Evolutionary conservation across 2,888 invertebrate genomes (phyloP), one percentile per base, ranked within the genome.

Genomic region (Cheilosia soror): DNA sequence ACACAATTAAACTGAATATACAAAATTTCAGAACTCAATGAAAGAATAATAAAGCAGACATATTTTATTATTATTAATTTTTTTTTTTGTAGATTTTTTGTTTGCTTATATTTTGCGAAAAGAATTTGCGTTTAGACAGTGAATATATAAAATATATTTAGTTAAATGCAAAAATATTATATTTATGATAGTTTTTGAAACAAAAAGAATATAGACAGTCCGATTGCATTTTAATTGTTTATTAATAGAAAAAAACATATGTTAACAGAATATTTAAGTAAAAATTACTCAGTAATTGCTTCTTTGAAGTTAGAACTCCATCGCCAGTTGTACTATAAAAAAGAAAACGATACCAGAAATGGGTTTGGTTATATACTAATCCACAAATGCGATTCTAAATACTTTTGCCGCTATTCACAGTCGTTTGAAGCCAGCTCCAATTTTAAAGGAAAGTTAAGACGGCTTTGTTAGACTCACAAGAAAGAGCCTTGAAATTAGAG

Each of bases 241-340:
- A 20, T 78, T 37, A 72, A 31, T 55, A 89, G 89, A 89, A 88
- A 71, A 58, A 87, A 87, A 84, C 87, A 87, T 88, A 83, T 87
- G 69, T 84, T 77, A 87, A 81, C 83, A 86, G 79, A 77, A 87
- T 80, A 83, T 87, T 86, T 58, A 84, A 81, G 78, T 69, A 73
- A 87, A 85, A 51, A 92, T 92, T 92, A 92, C 92, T 92, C 95
- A 94, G 96, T 96, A 94, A 97, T 96, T 94, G 97, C 97, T 95
- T 97, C 97, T 96, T 96, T 96, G 97, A 98, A 98, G 96, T 97
- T 96, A 94, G 97, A 95, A 95, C 97, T 97, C 96, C 97, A 96
- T 95, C 97, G 97, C 98, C 98, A 97, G 95, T 96, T 96, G 95
- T 95, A 96, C 97, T 97, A 91, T 89, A 89, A 90, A 89, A 88